Evolutionary conservation across 2,113 vertebrate genomes (phyloP), one percentile per base, ranked within the genome.

Genomic region (Austrofundulus limnaeus): DNA sequence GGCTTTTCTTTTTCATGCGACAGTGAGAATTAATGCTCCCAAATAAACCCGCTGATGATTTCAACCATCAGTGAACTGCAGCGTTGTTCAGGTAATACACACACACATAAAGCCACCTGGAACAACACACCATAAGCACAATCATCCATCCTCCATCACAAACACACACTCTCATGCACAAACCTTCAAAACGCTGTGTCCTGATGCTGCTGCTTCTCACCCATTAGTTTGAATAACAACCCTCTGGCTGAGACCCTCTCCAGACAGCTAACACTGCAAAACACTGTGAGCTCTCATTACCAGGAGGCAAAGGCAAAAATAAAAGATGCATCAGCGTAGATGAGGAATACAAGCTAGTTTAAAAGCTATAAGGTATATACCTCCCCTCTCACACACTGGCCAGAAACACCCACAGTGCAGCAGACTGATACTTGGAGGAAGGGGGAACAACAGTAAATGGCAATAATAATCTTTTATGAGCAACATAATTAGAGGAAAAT

Each of bases 391-490:
- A n/a, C n/a, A 16, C 63, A 75, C 12, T 58, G 64, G 47, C 21
- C 21, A 2, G 23, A n/a, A 65, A 56, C 49, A 42, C 60, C 38
- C 23, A 24, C 37, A 54, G n/a, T 52, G 54, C 57, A 64, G 25
- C 47, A 21, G 24, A 52, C 49, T 25, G 43, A 76, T 51, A 45
- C 71, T 56, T 56, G 48, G 25, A 28, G 9, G 17, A 6, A 2
- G 25, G 15, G 20, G 16, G 41, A 66, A 15, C 13, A 3, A 23
- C 63, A 52, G 65, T 67, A 67, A 72, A 81, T 57, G 56, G 39
- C 55, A 73, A 70, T 77, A 64, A 84, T 73, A 66, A 41, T 20
- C 39, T 56, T 61, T 82, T 57, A 75, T 80, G 67, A 63, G 71
- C 50, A 61, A 60, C 56, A 60, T 46, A 78, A 75, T 80, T 76